Conservation (phyloP, 2,888 invertebrate genomes). For the Portevinia maculata region DNA sequence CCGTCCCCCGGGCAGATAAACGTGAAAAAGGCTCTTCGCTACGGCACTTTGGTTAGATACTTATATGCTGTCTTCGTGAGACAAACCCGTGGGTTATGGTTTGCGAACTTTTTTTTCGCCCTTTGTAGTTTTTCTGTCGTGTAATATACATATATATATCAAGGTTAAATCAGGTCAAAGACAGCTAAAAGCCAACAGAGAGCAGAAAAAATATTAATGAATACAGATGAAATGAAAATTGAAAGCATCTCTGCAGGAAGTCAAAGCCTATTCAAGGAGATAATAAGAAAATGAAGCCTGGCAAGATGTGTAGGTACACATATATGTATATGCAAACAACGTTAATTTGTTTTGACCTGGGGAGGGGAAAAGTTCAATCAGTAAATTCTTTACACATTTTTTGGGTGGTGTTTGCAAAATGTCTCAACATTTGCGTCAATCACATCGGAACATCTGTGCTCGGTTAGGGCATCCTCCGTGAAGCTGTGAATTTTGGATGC, state of each 20-base stretch:
- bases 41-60: neutral
- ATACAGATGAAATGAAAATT: slow-evolving; percentile 65
- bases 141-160: slow-evolving; percentile 19
- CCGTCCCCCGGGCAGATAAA: neutral
- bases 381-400: neutral
- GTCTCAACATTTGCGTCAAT: slow-evolving; percentile 34
- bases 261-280: slow-evolving; percentile 57
- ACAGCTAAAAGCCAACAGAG: slow-evolving; percentile 29
- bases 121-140: slow-evolving; percentile 18
- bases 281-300: slow-evolving; percentile 57
- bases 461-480: slow-evolving; percentile 42
- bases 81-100: slow-evolving; percentile 17
- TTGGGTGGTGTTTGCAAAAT: too few species aligned
- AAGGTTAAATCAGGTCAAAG: slow-evolving; percentile 60
- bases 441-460: slow-evolving; percentile 57
- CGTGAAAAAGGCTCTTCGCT: slow-evolving; percentile 25
- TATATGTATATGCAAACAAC: slow-evolving; percentile 15
- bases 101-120: slow-evolving; percentile 11
- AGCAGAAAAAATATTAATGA: slow-evolving; percentile 41
- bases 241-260: slow-evolving; percentile 53
- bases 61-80: slow-evolving; percentile 39
- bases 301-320: slow-evolving; percentile 6
- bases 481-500: slow-evolving; percentile 59
- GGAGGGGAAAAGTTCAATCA: slow-evolving; percentile 41
- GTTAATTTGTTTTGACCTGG: slow-evolving; percentile 54